These are phyloP conservation scores for Triplophysa siluroides DNA, from an alignment of 2,113 vertebrate species.

Conservation along the genomic window DNA sequence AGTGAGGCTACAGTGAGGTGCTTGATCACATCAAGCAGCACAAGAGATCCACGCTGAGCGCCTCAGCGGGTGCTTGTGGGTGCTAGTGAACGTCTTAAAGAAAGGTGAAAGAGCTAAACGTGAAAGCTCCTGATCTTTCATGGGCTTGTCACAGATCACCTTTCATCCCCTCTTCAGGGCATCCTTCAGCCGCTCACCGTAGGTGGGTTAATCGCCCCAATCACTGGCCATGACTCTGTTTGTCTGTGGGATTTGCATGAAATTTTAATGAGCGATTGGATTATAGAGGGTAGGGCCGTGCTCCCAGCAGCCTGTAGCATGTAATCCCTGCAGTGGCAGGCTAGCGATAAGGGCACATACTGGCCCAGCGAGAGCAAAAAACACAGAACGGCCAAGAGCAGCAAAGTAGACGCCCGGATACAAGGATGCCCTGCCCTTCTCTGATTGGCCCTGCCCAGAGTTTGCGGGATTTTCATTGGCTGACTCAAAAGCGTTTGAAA, in stretches of 20 bases:
- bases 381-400: constrained; percentile 28
- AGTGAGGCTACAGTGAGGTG: constrained; percentile 22
- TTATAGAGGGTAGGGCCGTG: constrained; percentile 61
- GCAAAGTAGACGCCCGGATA: constrained; percentile 23
- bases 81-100: constrained; percentile 6
- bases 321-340: constrained; percentile 68
- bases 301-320: constrained; percentile 67
- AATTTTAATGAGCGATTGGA: constrained; percentile 72
- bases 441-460: constrained; percentile 32
- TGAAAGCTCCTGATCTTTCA: constrained; percentile 10
- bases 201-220: constrained; percentile 52
- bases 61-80: neutral
- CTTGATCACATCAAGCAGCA: constrained; percentile 42
- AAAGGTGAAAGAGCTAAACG: neutral
- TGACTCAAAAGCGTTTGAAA: constrained; percentile 5
- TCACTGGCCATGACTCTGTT: constrained; percentile 52
- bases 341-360: constrained; percentile 62
- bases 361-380: constrained; percentile 36
- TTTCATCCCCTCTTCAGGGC: constrained; percentile 40
- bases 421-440: constrained; percentile 15
- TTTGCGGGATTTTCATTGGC: constrained; percentile 9
- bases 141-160: constrained; percentile 41
- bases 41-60: constrained; percentile 8
- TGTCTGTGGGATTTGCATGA: constrained; percentile 64
- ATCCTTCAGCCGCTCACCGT: constrained; percentile 37